Evolutionary conservation across 2,113 vertebrate species (phyloP), one percentile per base, ranked within the genome.

Genomic region (Phoxinus phoxinus): DNA sequence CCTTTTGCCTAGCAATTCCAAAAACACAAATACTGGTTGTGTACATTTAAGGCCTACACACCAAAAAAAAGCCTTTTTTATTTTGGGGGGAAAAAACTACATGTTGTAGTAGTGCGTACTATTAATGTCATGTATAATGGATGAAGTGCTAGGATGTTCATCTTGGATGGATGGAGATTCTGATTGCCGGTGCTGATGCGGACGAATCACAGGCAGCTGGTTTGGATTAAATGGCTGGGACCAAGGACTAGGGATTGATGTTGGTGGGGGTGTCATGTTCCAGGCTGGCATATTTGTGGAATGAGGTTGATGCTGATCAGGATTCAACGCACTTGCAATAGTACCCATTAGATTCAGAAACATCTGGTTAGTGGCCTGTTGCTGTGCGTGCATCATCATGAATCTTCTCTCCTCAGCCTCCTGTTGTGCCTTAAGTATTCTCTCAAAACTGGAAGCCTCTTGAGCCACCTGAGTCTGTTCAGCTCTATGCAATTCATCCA

Each of bases 401-500:
- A 76, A 76, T 76, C 46, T 76, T 53, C 73, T 76, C 37, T 46
- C 23, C 9, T 48, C 23, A 4, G 46, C 74, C n/a, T 76, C 46
- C 25, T 53, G 74, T 53, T 76, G 46, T 76, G 46, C 74, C 6
- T 44, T 53, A 2, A 76, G 17, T 76, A 76, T 51, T 51, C 48
- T 76, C 46, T 76, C 73, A 72, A 74, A 74, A 74, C 37, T 46
- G 23, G 41, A 41, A 46, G 69, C 19, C 69, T 44, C 17, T 72
- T 72, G 7, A 72, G 69, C 11, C 46, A 46, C 35, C 32, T 72
- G 35, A 6, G 21, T 72, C 35, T 72, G 15, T 72, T 72, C 32
- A 35, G 69, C 69, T 46, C 46, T 46, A 13, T 46, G 35, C 35
- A 72, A 11, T 3, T 74, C 23, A 15, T 23, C 13, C 37, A 74